Evolutionary conservation across 2,888 invertebrate species (phyloP).

Genomic region (Trichopoda pennipes): DNA sequence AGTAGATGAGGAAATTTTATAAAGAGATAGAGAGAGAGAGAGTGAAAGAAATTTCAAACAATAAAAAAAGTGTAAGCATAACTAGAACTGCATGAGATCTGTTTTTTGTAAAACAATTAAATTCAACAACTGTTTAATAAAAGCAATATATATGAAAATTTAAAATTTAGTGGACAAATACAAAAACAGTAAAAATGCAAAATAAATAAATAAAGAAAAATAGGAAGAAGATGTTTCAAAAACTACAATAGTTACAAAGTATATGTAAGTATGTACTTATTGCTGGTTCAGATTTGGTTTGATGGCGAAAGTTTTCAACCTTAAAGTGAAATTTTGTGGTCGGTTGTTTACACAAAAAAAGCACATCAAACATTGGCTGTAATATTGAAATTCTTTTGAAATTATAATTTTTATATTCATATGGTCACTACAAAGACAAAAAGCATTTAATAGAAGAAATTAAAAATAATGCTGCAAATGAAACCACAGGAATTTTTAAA

Average conservation of each 20-base stretch:
- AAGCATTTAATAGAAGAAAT: background rate
- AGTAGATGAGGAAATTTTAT: background rate
- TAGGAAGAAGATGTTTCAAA: background rate
- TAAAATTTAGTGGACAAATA: background rate
- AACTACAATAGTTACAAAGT: background rate
- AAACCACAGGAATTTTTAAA: conserved; percentile 20
- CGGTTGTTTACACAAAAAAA: background rate
- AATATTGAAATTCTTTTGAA: conserved; percentile 24
- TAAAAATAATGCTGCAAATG: conserved; percentile 14
- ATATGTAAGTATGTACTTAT: too few relatives aligned
- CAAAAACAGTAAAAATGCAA: background rate
- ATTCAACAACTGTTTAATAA: conserved; percentile 35
- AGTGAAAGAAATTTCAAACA: too few relatives aligned
- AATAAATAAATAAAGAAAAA: background rate
- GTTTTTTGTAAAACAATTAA: conserved; percentile 41
- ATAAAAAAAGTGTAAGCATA: background rate
- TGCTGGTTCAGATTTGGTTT: conserved; percentile 17
- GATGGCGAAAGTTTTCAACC: background rate
- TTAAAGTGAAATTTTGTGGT: background rate
- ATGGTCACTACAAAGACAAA: conserved; percentile 7
- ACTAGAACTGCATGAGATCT: background rate
- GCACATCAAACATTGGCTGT: background rate
- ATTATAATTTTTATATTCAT: background rate
- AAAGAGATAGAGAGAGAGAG: background rate
- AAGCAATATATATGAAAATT: conserved; percentile 2